Base-by-base conservation (phyloP, 1,140 invertebrate genomes). In the Drosophila parvula region DNA sequence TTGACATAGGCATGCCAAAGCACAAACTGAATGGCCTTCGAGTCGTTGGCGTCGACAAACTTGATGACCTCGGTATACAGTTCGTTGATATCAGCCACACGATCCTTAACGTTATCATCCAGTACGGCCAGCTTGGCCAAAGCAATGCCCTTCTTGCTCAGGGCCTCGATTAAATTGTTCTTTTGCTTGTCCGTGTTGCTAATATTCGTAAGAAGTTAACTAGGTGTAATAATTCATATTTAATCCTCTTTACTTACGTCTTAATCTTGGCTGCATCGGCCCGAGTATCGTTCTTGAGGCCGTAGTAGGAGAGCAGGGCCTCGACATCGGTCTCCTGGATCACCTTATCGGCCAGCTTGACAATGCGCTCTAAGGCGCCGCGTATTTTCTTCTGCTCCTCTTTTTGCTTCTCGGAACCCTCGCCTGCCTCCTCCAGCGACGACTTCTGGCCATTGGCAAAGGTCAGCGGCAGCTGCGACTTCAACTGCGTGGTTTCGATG, bases 131-230 rank as follows among this genome's bases (percentile, higher is more conserved):
- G 89, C 62, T 96, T 94, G 74, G 94, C 95, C 40, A 96, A 81
- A 45, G 95, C 96, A 79, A 94, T 94, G 44, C 96, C 97, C 92
- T 95, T 96, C 63, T 95, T 95, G 40, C 95, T 94, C 18, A 97
- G 91, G 16, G 96, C 95, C 74, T 98, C 97, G 38, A 98, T 92
- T 38, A 97, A 92, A 63, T 94, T 94, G 47, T 92, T 94, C 88
- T 96, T 97, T 82, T 96, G 95, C 81, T 96, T 96, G 40, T 98
- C 97, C 94, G 97, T 97, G 70, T 94, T 93, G 58, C 96, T 96
- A 86, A 63, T 9, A 27, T 6, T 7, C 11, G 14, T 6, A 36
- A 3, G 14, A 8, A 18, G 14, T 40, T 14, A 38, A 22, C 8
- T n/a, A 0, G 28, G 10, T 9, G n/a, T 4, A 1, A 3, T 0